Evolutionary conservation across 2,888 invertebrate genomes (phyloP), one percentile per base, ranked within the genome.

Genomic region (Elmis aenea): DNA sequence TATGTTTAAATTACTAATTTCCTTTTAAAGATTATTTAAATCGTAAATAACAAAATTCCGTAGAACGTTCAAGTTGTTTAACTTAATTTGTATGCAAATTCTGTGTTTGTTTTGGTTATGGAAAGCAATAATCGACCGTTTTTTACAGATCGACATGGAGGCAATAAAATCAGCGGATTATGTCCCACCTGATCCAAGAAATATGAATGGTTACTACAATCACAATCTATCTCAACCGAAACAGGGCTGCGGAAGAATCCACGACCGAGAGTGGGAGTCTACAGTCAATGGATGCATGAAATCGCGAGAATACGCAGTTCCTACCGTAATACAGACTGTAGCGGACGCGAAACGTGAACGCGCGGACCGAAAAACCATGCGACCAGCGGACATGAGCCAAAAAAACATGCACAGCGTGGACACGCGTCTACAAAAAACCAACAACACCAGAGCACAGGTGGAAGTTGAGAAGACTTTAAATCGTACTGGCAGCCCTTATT

Each of bases 81-180:
- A n/a, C n/a, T n/a, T n/a, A n/a, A n/a, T n/a, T n/a, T n/a, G n/a
- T n/a, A n/a, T n/a, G n/a, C n/a, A n/a, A n/a, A n/a, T n/a, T n/a
- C n/a, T n/a, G n/a, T n/a, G n/a, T n/a, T n/a, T n/a, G n/a, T n/a
- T n/a, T n/a, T n/a, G n/a, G n/a, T n/a, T n/a, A n/a, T n/a, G n/a
- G n/a, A n/a, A 18, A 18, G 5, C 8, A 18, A 18, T 6, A 18
- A 18, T 18, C 18, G 8, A 18, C 5, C 8, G 5, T 28, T 38
- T 46, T 45, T 69, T 70, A 3, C 66, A 74, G 73, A 69, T 73
- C 48, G 72, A 74, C 53, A 65, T 73, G 69, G 71, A 72, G 42
- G 64, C 69, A 20, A 71, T 73, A 37, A 70, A 69, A 35, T 70
- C 69, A 27, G 68, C 64, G 27, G 71, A 72, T 32, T 73, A 72